Evolutionary conservation across 2,797 vertebrate species (phyloP).

Genomic region (Tolypeutes matacus): DNA sequence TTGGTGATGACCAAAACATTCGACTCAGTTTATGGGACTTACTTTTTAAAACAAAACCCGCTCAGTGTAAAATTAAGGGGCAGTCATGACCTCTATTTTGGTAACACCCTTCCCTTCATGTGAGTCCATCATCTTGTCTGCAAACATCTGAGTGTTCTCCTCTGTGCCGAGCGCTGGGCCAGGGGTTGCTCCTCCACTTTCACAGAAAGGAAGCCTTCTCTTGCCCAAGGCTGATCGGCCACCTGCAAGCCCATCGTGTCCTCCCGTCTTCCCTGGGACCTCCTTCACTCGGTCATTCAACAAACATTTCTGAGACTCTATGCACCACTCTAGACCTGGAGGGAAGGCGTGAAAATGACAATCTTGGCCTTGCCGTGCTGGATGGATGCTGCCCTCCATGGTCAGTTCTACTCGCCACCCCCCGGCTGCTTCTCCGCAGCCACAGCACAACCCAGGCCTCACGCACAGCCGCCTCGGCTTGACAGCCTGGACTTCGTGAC

Average conservation of each 20-base stretch:
- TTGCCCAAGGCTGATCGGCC: background rate
- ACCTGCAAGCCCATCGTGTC: background rate
- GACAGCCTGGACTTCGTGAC: background rate
- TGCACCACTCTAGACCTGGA: background rate
- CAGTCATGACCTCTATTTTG: slow-evolving; percentile 50
- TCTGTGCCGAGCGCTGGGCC: slow-evolving; percentile 47
- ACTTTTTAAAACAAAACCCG: slow-evolving; percentile 54
- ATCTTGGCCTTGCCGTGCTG: fast-evolving
- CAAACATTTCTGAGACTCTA: background rate
- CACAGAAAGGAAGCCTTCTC: background rate
- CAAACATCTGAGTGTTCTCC: background rate
- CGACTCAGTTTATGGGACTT: slow-evolving; percentile 49
- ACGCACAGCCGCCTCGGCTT: background rate
- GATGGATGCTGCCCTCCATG: background rate
- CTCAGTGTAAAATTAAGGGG: slow-evolving; percentile 73
- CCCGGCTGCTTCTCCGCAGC: background rate
- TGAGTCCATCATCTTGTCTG: background rate
- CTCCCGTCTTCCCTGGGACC: background rate
- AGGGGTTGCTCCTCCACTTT: background rate
- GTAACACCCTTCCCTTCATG: slow-evolving; percentile 63
- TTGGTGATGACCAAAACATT: slow-evolving; percentile 71
- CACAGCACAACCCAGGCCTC: background rate
- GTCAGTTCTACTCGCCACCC: background rate
- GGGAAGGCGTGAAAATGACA: background rate
- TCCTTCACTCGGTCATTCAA: background rate